phyloP scores from a whole-genome alignment of 2,113 vertebrate species.

The Chrysochloris asiatica region DNA sequence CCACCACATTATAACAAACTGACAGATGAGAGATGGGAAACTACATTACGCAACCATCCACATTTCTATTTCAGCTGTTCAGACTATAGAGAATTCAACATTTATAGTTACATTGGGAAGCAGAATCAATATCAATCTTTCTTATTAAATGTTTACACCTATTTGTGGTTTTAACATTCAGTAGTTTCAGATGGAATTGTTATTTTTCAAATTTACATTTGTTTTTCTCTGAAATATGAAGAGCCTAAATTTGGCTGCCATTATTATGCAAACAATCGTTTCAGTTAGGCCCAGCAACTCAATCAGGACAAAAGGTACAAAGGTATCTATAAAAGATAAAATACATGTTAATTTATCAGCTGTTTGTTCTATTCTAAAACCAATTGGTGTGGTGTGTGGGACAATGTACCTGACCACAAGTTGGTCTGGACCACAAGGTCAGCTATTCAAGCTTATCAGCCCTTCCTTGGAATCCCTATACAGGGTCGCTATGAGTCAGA shows the following conservation, averaged over 20 bases:
- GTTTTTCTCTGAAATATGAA: background rate
- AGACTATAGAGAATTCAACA: constrained; percentile 65
- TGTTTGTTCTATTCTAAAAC: no score
- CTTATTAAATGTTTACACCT: constrained; percentile 56
- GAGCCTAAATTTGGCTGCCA: background rate
- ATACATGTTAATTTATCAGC: background rate
- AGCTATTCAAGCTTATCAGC: no score
- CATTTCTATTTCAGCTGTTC: constrained; percentile 51
- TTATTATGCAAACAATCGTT: background rate
- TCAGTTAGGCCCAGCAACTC: background rate
- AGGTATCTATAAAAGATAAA: background rate
- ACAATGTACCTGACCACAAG: no score
- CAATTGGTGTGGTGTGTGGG: no score
- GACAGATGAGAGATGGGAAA: no score
- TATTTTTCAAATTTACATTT: constrained; percentile 10
- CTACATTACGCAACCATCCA: constrained; percentile 18
- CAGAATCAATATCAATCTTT: constrained; percentile 54
- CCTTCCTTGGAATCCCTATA: no score
- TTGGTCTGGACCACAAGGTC: no score
- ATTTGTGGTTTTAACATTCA: constrained; percentile 54
- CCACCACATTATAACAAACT: no score
- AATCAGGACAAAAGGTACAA: background rate
- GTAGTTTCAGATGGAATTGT: constrained; percentile 39
- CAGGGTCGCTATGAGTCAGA: no score
- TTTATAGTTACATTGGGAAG: constrained; percentile 35